These are phyloP conservation scores for Leptinotarsa texana DNA, from an alignment of 1,140 invertebrate genomes.

Conservation along the genomic window DNA sequence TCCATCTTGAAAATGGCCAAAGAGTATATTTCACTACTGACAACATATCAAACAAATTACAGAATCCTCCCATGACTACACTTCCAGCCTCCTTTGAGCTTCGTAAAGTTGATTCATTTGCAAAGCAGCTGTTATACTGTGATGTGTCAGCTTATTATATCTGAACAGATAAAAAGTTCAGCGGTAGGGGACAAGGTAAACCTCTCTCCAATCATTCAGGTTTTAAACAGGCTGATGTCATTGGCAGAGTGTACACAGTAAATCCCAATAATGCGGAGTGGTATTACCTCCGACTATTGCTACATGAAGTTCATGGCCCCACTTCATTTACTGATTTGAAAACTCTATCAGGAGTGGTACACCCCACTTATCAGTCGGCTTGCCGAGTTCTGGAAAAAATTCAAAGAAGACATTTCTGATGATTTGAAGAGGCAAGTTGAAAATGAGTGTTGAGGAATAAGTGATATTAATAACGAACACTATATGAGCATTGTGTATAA, in stretches of 20 bases:
- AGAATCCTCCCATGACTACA: too few species aligned
- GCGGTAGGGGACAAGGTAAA: background rate
- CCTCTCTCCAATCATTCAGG: background rate
- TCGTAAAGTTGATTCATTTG: background rate
- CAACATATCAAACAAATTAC: too few species aligned
- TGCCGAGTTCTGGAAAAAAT: background rate
- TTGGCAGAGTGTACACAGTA: background rate
- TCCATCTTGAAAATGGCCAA: constrained; percentile 51
- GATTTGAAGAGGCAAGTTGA: too few species aligned
- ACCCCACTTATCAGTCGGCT: background rate
- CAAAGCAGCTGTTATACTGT: background rate
- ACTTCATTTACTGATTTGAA: background rate
- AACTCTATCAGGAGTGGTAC: background rate
- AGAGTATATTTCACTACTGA: constrained; percentile 26
- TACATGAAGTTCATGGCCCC: background rate
- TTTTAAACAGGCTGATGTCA: background rate
- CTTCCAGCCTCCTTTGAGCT: background rate
- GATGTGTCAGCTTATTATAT: too few species aligned
- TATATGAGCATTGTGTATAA: too few species aligned
- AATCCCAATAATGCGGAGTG: background rate
- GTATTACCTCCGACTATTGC: background rate
- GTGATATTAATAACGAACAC: too few species aligned
- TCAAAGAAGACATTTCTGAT: too few species aligned
- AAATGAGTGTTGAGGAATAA: too few species aligned
- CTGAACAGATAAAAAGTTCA: too few species aligned